phyloP scores from a whole-genome alignment of 2,888 invertebrate species.

The Trichogramma dendrolimi region DNA sequence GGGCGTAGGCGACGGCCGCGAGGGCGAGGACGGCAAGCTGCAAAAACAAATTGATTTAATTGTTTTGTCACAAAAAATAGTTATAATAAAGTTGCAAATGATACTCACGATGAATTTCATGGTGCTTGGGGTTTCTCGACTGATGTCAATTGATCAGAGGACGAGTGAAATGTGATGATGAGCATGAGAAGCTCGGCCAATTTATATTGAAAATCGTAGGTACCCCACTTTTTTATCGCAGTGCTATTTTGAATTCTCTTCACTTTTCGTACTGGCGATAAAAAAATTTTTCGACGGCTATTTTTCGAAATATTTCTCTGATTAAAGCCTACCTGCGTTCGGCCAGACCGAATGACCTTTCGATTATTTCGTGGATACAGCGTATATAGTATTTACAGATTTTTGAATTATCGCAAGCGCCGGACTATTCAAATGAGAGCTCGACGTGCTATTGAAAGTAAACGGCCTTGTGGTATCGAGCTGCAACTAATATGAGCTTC shows the following conservation, averaged over 20 bases:
- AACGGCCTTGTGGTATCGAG: no score
- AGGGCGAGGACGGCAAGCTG: constrained; percentile 41
- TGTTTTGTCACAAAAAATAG: neutral
- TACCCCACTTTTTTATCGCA: constrained; percentile 39
- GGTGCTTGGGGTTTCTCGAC: constrained; percentile 25
- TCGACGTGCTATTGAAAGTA: constrained; percentile 17
- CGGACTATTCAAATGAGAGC: no score
- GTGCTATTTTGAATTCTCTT: neutral
- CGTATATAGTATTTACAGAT: no score
- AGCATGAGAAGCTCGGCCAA: constrained; percentile 28
- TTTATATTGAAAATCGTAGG: constrained; percentile 41
- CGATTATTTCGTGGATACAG: constrained; percentile 15
- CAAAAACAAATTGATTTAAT: constrained; percentile 13
- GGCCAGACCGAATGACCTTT: constrained; percentile 37
- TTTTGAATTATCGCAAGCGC: no score
- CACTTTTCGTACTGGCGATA: neutral
- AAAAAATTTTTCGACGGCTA: constrained; percentile 23
- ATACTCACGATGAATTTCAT: constrained; percentile 48
- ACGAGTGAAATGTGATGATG: constrained; percentile 37
- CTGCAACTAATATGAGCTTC: no score
- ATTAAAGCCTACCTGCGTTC: neutral
- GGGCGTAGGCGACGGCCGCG: constrained; percentile 30
- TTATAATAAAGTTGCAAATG: no score
- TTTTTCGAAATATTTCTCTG: constrained; percentile 6
- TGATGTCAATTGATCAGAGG: constrained; percentile 15